Base-by-base conservation (phyloP, 2,797 vertebrate species). In the Sus cebifrons region DNA sequence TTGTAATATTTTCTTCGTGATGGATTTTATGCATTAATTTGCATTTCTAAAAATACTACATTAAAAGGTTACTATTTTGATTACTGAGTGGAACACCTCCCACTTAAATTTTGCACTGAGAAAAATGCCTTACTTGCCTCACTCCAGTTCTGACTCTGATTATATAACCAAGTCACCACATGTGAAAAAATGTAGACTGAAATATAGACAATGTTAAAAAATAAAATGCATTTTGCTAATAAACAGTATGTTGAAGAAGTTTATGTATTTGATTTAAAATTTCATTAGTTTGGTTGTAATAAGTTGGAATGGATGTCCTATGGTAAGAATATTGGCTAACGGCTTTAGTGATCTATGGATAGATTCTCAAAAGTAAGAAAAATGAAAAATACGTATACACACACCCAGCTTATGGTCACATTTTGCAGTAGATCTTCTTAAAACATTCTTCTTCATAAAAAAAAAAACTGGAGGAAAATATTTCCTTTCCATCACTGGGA, bases 1-100 rank as follows among this genome's bases (percentile, higher is more conserved):
- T 18, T 78, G 78, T 89, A 56, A 74, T 79, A 74, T 74, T 96
- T 92, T 89, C 25, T 21, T 74, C 40, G 54, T 25, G 36, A 85
- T 92, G 20, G 13, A 25, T 36, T 36, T 78, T 82, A 64, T 56
- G 0, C 4, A 82, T 89, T 90, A 52, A 58, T 58, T 93, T 89
- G 79, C 5, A 86, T 79, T 71, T 64, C 16, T 67, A 73, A 88
- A 89, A 77, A 56, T 56, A 87, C 40, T 65, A 84, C 10, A 52
- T 79, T 32, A 77, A 40, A 74, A 82, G 12, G 4, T 21, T 70
- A 85, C 68, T 88, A 25, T 74, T 92, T 90, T 73, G 12, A 84
- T 73, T 94, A 60, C 15, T 93, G 5, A 44, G 36, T 54, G 54
- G 17, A 0, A 75, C 40, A 49, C 6, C 11, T 6, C 13, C 56